phyloP scores from a whole-genome alignment of 2,797 vertebrate species.

The Dallia pectoralis region DNA sequence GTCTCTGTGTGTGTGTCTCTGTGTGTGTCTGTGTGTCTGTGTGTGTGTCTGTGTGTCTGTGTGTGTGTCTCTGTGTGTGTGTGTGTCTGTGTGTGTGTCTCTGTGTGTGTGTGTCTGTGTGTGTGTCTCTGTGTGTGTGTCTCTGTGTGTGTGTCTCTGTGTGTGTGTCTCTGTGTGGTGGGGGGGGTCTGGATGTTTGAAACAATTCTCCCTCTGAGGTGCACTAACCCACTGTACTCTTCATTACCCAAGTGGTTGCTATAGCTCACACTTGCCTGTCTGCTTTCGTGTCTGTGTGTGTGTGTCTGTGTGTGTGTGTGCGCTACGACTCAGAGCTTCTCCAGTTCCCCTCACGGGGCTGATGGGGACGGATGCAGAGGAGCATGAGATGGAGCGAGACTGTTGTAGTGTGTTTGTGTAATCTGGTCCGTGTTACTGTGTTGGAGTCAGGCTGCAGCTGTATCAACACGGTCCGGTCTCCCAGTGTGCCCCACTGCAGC shows the following conservation, averaged over 20 bases:
- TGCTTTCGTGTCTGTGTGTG: neutral
- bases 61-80: neutral
- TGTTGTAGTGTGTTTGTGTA: conserved; percentile 48
- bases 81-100: no score
- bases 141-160: neutral
- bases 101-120: no score
- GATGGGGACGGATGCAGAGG: neutral
- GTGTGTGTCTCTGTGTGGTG: conserved; percentile 42
- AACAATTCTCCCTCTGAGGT: conserved; percentile 31
- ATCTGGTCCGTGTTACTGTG: neutral
- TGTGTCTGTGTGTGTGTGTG: neutral
- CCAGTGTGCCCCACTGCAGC: neutral
- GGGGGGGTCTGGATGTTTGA: conserved; percentile 54
- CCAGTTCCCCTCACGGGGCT: neutral
- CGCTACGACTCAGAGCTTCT: no score
- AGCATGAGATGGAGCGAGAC: conserved; percentile 47
- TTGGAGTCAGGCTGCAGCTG: conserved; percentile 32
- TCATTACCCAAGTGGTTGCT: conserved; percentile 44
- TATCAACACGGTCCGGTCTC: conserved; percentile 34
- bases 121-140: no score
- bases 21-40: no score
- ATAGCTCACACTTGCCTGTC: neutral
- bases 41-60: no score
- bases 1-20: no score
- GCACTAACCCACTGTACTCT: neutral